phyloP scores from a whole-genome alignment of 1,140 invertebrate species.

The Orchestia grillus region DNA sequence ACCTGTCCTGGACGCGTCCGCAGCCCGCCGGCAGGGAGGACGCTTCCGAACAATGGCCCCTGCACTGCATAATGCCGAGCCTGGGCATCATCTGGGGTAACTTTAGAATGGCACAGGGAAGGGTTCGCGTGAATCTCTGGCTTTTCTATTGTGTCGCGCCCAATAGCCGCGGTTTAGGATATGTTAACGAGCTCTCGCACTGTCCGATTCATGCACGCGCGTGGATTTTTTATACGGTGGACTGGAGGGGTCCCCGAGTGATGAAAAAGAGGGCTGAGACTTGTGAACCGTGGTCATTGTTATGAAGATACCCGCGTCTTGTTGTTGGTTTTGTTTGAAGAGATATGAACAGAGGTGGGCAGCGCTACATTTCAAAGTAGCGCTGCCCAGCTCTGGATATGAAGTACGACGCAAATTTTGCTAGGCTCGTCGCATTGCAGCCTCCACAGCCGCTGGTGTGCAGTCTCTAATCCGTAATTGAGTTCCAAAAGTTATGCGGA shows the following conservation, averaged over 20 bases:
- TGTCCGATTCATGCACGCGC: no score
- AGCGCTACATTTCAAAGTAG: no score
- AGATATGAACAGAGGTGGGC: no score
- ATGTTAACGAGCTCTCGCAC: conserved; percentile 14
- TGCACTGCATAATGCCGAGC: background rate
- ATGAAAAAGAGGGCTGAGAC: background rate
- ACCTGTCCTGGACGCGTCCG: background rate
- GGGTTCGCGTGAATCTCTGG: background rate
- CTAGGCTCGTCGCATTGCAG: no score
- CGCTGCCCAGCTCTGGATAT: no score
- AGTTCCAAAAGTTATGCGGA: no score
- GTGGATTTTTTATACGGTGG: background rate
- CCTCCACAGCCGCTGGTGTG: no score
- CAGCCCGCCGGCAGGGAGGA: background rate
- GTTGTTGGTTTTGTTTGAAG: background rate
- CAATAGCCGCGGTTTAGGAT: conserved; percentile 26
- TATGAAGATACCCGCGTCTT: background rate
- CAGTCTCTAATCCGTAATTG: no score
- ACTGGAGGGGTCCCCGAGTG: background rate
- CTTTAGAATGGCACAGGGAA: conserved; percentile 20
- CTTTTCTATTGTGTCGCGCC: conserved; percentile 13
- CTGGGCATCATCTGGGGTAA: conserved; percentile 28
- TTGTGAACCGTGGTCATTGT: background rate
- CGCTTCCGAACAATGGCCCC: background rate
- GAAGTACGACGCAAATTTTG: no score